Evolutionary conservation across 2,888 invertebrate genomes (phyloP).

Genomic region (Ormyrus labotus): DNA sequence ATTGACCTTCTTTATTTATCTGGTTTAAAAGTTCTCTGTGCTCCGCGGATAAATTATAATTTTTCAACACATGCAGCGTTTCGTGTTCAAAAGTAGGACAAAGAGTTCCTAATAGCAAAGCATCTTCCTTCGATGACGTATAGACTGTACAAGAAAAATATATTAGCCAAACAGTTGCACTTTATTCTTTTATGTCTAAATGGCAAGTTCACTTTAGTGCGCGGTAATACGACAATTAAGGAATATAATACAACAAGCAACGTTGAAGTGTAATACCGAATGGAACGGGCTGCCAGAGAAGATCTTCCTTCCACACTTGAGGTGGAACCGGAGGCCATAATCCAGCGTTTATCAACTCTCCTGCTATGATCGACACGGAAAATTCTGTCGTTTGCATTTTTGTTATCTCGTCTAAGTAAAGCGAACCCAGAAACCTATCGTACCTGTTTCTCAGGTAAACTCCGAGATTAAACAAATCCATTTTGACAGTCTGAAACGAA

Average conservation of each 20-base stretch:
- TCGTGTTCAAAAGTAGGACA: conserved; percentile 59
- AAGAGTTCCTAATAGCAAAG: conserved; percentile 61
- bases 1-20: conserved; percentile 12
- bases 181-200: background rate
- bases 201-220: too few species aligned
- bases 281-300: conserved; percentile 85
- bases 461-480: conserved; percentile 77
- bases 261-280: conserved; percentile 55
- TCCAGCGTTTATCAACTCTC: conserved; percentile 82
- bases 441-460: conserved; percentile 76
- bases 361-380: conserved; percentile 86
- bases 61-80: conserved; percentile 12
- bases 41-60: conserved; percentile 7
- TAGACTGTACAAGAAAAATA: conserved; percentile 56
- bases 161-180: background rate
- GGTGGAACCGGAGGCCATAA: conserved; percentile 80
- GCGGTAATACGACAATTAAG: too few species aligned
- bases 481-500: conserved; percentile 73
- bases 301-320: conserved; percentile 79
- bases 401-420: conserved; percentile 74
- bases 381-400: conserved; percentile 81
- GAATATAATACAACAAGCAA: too few species aligned
- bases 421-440: conserved; percentile 74
- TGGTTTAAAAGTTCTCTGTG: conserved; percentile 17
- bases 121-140: conserved; percentile 47